Conservation (phyloP, 64 coral and sea anemone species). For the Montipora efflorescens region DNA sequence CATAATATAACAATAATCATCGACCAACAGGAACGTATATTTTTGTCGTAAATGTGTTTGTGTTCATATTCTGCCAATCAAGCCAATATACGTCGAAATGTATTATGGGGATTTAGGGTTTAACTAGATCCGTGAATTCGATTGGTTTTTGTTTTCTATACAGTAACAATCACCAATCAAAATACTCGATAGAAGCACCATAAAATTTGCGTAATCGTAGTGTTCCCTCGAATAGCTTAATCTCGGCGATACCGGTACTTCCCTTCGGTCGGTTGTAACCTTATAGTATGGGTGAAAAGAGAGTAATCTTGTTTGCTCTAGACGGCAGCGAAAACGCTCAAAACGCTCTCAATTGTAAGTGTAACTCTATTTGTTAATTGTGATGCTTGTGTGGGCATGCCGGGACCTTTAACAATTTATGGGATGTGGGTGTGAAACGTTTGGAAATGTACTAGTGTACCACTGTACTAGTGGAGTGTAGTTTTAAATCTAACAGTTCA, state of each 20-base stretch:
- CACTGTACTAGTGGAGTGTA: too few species aligned
- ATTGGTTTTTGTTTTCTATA: background rate
- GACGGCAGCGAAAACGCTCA: constrained; percentile 22
- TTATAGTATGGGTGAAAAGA: background rate
- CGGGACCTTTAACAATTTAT: background rate
- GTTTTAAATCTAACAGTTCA: background rate
- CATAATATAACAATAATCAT: background rate
- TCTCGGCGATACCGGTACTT: too few species aligned
- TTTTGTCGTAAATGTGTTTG: background rate
- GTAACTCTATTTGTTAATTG: background rate
- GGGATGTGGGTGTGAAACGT: background rate
- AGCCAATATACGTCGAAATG: background rate
- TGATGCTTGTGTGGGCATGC: background rate
- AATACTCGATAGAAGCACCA: background rate
- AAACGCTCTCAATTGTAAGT: constrained; percentile 27
- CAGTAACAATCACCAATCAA: constrained; percentile 11
- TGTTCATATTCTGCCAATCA: background rate
- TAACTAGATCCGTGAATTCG: background rate
- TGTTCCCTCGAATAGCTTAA: too few species aligned
- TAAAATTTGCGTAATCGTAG: too few species aligned
- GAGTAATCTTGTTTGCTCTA: background rate
- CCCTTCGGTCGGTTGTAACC: too few species aligned
- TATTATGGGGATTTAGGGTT: background rate
- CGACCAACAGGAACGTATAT: background rate
- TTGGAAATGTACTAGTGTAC: too few species aligned